phyloP scores from a whole-genome alignment of 2,888 invertebrate genomes.

The Lycaena phlaeas region DNA sequence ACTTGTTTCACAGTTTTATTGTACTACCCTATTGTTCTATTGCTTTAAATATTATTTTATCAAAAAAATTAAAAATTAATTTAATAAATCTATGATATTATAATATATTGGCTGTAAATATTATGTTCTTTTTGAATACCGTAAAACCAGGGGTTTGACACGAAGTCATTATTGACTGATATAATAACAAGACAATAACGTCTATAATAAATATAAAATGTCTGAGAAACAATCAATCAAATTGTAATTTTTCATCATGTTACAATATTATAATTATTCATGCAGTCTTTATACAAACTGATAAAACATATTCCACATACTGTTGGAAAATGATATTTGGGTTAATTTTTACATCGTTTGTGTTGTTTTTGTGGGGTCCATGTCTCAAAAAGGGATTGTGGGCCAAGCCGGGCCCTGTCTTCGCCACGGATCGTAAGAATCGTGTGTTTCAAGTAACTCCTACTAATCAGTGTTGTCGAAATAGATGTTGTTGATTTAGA shows the following conservation, averaged over 20 bases:
- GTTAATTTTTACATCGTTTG: slow-evolving; percentile 26
- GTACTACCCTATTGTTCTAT: no score
- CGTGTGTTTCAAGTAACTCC: slow-evolving; percentile 37
- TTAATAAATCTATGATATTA: no score
- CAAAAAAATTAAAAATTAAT: no score
- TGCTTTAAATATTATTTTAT: no score
- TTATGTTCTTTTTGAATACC: no score
- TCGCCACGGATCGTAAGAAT: slow-evolving; percentile 42
- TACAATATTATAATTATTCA: background rate
- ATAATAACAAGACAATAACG: no score
- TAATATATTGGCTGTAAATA: no score
- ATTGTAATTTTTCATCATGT: no score
- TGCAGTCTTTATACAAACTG: background rate
- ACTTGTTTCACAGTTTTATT: no score
- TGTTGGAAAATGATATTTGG: slow-evolving; percentile 31
- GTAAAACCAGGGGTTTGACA: no score
- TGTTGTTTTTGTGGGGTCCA: slow-evolving; percentile 39
- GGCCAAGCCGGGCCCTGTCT: slow-evolving; percentile 32
- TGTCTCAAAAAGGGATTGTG: slow-evolving; percentile 37
- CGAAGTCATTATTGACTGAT: background rate
- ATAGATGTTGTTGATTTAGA: background rate
- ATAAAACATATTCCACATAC: background rate
- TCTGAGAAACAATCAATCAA: background rate
- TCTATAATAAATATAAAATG: background rate
- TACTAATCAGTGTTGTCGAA: slow-evolving; percentile 35